phyloP scores from a whole-genome alignment of 1,140 invertebrate species.

The Ceratosolen solmsi region DNA sequence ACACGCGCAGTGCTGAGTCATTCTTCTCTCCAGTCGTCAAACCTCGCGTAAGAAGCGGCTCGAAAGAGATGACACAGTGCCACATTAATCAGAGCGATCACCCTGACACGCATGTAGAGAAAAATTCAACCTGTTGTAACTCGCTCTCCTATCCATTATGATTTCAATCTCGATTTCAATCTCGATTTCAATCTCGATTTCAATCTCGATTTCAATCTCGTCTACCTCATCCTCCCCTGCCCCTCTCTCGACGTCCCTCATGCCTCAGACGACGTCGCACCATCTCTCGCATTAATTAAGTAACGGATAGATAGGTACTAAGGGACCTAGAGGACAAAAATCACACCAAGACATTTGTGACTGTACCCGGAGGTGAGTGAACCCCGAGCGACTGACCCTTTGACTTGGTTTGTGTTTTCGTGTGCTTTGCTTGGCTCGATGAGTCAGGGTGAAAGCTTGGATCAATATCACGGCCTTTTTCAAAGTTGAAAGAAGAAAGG shows the following conservation, averaged over 20 bases:
- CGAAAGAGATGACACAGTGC: not conserved
- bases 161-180: too few species aligned
- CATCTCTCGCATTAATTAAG: conserved; percentile 56
- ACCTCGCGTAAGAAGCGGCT: not conserved
- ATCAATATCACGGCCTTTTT: not conserved
- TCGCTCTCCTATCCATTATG: not conserved
- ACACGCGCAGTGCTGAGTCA: not conserved
- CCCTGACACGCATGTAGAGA: not conserved
- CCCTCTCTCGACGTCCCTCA: not conserved
- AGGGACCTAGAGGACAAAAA: too few species aligned
- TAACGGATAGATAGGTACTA: too few species aligned
- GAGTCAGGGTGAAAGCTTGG: conserved; percentile 8
- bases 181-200: too few species aligned
- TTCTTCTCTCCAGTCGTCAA: not conserved
- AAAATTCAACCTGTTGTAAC: not conserved
- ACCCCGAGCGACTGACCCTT: conserved; percentile 26
- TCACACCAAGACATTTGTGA: too few species aligned
- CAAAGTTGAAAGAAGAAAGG: not conserved
- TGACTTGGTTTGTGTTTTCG: conserved; percentile 14
- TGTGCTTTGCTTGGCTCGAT: conserved; percentile 15
- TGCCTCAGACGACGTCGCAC: not conserved
- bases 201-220: not conserved
- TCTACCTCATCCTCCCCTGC: not conserved
- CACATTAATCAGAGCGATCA: not conserved
- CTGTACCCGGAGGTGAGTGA: conserved; percentile 15